Evolutionary conservation across 1,140 invertebrate genomes (phyloP).

Genomic region (Drosophila repleta): DNA sequence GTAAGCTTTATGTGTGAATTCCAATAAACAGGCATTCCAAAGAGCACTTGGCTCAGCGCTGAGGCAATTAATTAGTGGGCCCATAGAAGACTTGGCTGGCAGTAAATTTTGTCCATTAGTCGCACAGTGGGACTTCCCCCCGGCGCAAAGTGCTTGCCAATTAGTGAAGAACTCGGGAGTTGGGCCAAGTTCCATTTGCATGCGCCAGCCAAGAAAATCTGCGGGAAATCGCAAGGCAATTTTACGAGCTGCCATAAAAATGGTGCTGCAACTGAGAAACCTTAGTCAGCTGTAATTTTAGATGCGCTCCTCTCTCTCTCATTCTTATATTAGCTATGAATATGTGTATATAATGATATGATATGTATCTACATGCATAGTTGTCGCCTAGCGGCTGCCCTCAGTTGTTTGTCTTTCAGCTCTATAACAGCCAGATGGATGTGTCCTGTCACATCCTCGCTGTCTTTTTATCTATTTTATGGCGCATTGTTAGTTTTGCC

Average conservation of each 20-base stretch:
- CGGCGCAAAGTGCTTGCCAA: conserved; percentile 72
- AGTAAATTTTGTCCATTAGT: conserved; percentile 77
- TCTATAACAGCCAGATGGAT: conserved; percentile 51
- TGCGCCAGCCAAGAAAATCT: conserved; percentile 27
- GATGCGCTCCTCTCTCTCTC: conserved; percentile 3
- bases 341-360: conserved; percentile 10
- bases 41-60: conserved; percentile 14
- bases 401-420: conserved; percentile 44
- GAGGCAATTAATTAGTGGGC: conserved; percentile 38
- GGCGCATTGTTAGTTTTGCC: conserved; percentile 47
- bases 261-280: conserved; percentile 43
- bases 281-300: conserved; percentile 39
- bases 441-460: conserved; percentile 32
- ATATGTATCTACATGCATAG: conserved; percentile 1
- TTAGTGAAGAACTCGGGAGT: conserved; percentile 47
- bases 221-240: conserved; percentile 14
- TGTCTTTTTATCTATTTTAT: conserved; percentile 38
- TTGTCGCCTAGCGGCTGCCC: conserved; percentile 17
- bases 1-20: conserved; percentile 2
- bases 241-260: conserved; percentile 47
- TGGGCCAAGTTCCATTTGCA: conserved; percentile 52
- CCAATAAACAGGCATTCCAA: conserved; percentile 11
- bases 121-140: conserved; percentile 71
- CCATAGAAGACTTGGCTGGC: conserved; percentile 57
- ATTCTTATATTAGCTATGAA: conserved; percentile 16